These are phyloP conservation scores for Heterochromis multidens DNA, from an alignment of 2,113 vertebrate genomes.

Conservation along the genomic window DNA sequence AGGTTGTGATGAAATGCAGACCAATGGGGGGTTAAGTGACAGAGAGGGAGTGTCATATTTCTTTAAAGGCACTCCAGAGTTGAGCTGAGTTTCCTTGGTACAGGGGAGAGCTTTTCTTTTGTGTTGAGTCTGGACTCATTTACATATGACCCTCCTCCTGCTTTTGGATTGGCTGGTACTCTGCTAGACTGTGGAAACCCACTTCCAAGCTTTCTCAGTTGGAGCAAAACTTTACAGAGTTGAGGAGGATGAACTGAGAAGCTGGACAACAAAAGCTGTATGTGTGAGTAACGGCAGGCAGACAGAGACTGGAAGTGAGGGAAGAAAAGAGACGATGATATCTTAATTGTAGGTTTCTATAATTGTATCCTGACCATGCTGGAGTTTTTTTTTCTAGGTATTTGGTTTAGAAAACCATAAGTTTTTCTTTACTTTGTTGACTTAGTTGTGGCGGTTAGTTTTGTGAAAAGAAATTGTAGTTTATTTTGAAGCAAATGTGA, in stretches of 20 bases:
- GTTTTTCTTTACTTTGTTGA: not conserved
- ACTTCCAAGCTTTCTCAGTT: slow-evolving; percentile 61
- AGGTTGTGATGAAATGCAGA: slow-evolving; percentile 44
- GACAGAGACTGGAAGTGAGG: not conserved
- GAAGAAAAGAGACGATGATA: not conserved
- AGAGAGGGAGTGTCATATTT: slow-evolving; percentile 60
- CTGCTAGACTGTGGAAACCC: slow-evolving; percentile 38
- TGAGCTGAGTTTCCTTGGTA: slow-evolving; percentile 41
- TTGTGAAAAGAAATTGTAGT: not conserved
- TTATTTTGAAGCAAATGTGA: not conserved
- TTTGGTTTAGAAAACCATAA: not conserved
- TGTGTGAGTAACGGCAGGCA: slow-evolving; percentile 55
- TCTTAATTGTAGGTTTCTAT: slow-evolving; percentile 12
- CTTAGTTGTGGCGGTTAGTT: not conserved
- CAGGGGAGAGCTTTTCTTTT: slow-evolving; percentile 14
- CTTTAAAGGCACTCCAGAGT: slow-evolving; percentile 62
- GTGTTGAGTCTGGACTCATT: slow-evolving; percentile 25
- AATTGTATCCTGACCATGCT: not conserved
- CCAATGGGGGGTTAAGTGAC: not conserved
- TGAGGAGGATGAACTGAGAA: slow-evolving; percentile 47
- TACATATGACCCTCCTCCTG: slow-evolving; percentile 43
- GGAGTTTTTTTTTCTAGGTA: not conserved
- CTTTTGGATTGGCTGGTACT: slow-evolving; percentile 43
- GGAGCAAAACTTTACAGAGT: slow-evolving; percentile 42
- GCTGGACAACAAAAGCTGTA: slow-evolving; percentile 52